Percentiles rank a stretch among this genome's conserved stretches.
These are phyloP conservation scores for Strongylocentrotus purpuratus DNA, from an alignment of 35 echinoderm and acorn worm genomes.

Conservation along the genomic window DNA sequence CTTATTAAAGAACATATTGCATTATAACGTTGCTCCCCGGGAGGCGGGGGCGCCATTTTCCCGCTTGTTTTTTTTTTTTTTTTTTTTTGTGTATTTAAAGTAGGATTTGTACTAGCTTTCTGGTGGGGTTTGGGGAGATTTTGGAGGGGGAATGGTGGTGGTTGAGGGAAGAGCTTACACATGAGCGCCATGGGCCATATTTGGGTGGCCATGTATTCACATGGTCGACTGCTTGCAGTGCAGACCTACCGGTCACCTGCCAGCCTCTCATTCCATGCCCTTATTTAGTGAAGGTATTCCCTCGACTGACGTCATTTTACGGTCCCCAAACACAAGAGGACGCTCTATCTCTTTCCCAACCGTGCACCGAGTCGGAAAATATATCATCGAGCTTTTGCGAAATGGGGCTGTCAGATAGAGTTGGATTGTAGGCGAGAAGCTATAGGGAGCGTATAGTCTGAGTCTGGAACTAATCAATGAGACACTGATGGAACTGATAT, in stretches of 20 bases:
- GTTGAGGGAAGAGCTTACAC: constrained; percentile 22
- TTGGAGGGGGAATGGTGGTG: constrained; percentile 21
- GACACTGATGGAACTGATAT: background rate
- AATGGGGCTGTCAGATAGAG: background rate
- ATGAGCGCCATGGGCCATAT: constrained; percentile 47
- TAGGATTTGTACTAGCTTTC: background rate
- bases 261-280: constrained; percentile 89
- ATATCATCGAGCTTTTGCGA: background rate
- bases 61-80: too few relatives aligned
- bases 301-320: constrained; percentile 80
- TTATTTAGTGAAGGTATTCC: constrained; percentile 99
- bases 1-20: too few relatives aligned
- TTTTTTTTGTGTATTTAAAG: too few relatives aligned
- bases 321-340: background rate
- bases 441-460: background rate
- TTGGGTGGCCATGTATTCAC: constrained; percentile 38
- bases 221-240: constrained; percentile 45
- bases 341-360: background rate
- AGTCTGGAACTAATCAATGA: background rate
- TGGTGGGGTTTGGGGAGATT: background rate
- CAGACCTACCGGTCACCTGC: constrained; percentile 47
- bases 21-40: too few relatives aligned
- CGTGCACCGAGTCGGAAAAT: background rate
- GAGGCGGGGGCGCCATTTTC: too few relatives aligned
- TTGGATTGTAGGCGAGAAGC: background rate